These are phyloP conservation scores for Drosophila parabipectinata DNA, from an alignment of 1,140 invertebrate species.

Conservation along the genomic window DNA sequence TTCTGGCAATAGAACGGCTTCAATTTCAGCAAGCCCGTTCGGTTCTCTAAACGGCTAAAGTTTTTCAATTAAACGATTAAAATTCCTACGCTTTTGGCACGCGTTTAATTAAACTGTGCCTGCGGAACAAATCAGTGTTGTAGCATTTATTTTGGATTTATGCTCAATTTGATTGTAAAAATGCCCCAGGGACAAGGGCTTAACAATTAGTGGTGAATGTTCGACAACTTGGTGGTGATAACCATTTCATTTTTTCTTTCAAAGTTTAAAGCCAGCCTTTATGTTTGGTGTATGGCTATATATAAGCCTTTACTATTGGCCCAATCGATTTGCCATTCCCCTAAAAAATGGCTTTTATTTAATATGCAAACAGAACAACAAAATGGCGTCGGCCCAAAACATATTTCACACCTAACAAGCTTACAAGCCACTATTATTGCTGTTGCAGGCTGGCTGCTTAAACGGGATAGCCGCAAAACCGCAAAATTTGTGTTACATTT, in stretches of 20 bases:
- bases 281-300: no score
- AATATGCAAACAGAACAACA: conserved; percentile 48
- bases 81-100: conserved; percentile 49
- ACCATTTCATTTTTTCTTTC: conserved; percentile 28
- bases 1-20: not conserved
- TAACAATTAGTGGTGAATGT: conserved; percentile 28
- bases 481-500: conserved; percentile 74
- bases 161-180: conserved; percentile 74
- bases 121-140: conserved; percentile 32
- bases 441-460: conserved; percentile 48
- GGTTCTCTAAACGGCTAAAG: conserved; percentile 47
- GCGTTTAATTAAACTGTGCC: conserved; percentile 64
- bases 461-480: conserved; percentile 64
- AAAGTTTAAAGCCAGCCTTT: not conserved
- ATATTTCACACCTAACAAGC: conserved; percentile 70
- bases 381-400: conserved; percentile 44
- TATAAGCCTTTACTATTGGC: not conserved
- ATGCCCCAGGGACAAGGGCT: conserved; percentile 39
- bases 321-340: conserved; percentile 27
- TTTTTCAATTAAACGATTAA: conserved; percentile 76
- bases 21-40: conserved; percentile 24
- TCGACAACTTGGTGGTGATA: conserved; percentile 22
- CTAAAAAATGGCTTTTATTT: conserved; percentile 40
- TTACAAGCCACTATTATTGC: conserved; percentile 38
- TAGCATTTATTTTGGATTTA: conserved; percentile 68